A percentile compares a stretch with the other conserved stretches of the same genome.
phyloP scores from a whole-genome alignment of 2,888 invertebrate species.

The Rhagophthalmus giganteus region DNA sequence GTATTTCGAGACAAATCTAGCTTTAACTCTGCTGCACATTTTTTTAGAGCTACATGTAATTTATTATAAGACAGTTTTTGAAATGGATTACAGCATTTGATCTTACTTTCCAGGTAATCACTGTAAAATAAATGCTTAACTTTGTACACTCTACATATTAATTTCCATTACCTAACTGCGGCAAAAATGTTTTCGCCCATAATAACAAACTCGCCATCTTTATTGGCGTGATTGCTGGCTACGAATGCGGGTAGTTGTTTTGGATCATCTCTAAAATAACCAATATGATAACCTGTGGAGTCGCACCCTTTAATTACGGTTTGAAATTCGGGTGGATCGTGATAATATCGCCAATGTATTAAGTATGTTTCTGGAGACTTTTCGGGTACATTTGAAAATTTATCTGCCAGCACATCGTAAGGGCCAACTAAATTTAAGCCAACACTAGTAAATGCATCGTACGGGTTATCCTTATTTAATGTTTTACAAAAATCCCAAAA shows the following conservation, averaged over 20 bases:
- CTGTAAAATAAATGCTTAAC: constrained; percentile 48
- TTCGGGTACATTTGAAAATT: constrained; percentile 58
- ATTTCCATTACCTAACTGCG: constrained; percentile 76
- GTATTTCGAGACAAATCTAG: constrained; percentile 63
- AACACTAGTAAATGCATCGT: constrained; percentile 66
- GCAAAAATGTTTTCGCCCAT: constrained; percentile 81
- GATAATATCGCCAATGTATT: constrained; percentile 87
- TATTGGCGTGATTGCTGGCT: constrained; percentile 72
- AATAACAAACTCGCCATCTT: constrained; percentile 70
- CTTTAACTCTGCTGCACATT: constrained; percentile 64
- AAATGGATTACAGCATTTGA: constrained; percentile 64
- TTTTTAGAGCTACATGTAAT: constrained; percentile 64
- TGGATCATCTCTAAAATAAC: constrained; percentile 87
- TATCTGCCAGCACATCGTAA: constrained; percentile 77
- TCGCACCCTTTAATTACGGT: constrained; percentile 72
- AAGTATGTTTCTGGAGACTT: constrained; percentile 65
- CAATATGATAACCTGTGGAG: constrained; percentile 77
- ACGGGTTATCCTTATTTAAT: constrained; percentile 60
- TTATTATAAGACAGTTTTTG: constrained; percentile 62
- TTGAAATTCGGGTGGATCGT: constrained; percentile 95
- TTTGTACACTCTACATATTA: no score
- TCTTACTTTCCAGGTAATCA: constrained; percentile 62
- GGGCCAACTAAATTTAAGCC: constrained; percentile 82
- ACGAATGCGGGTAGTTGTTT: constrained; percentile 74
- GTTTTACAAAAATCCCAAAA: constrained; percentile 77